Base-by-base conservation (phyloP, 2,888 invertebrate genomes). In the Nebria brevicollis region DNA sequence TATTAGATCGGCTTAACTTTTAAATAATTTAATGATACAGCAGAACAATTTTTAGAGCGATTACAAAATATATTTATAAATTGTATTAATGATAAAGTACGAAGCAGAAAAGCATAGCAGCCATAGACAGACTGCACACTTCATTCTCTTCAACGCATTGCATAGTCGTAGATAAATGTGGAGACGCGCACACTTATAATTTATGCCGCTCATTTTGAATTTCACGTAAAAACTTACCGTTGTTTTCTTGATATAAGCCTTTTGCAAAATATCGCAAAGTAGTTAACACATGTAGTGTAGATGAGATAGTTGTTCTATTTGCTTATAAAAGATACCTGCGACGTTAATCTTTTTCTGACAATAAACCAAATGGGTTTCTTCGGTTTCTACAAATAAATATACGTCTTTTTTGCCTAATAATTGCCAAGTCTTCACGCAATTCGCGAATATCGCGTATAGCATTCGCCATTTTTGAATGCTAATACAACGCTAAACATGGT, bases 331-430 rank as follows among this genome's bases (percentile, higher is more conserved):
- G 43, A 13, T 66, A 66, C 64, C 75, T 10, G 8, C 34, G 74
- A 43, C 54, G 13, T 41, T 5, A 74, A 43, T 74, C 43, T 41
- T 54, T 43, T 20, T 15, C 68, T 42, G 76, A 13, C 66, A 76
- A 76, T 5, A 65, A 76, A 26, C 15, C 15, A 11, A 76, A 34
- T 34, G 41, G 66, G 54, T 26, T 76, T 34, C n/a, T 76, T 26
- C 66, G 76, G 41, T 66, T 20, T 13, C 66, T 66, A 65, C 41
- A 66, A 26, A 75, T 41, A 76, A 76, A 34, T 66, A 26, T 13
- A 65, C 25, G 43, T 66, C 41, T 76, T 41, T n/a, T 76, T 66
- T n/a, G 66, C n/a, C 76, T 76, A 76, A 66, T 76, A 34, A 76
- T 66, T 34, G 64, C 65, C 2, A 6, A 15, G 65, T 66, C 34